Evolutionary conservation across 2,888 invertebrate species (phyloP).

Genomic region (Eledone cirrhosa): DNA sequence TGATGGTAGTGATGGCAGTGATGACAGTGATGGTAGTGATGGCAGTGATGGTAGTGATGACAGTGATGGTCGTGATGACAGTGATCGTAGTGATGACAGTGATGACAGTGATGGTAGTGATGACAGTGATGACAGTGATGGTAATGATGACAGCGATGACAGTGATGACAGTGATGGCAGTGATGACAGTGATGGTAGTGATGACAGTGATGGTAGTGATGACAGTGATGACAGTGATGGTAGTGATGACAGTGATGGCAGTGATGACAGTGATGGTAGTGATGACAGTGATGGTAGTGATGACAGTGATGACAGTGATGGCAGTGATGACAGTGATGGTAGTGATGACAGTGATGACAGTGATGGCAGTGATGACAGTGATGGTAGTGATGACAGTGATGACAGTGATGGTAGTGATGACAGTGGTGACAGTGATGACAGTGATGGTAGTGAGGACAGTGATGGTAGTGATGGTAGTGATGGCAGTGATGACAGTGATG

Average conservation of each 20-base stretch:
- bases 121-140: background rate
- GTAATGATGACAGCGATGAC: slow-evolving; percentile 4
- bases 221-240: background rate
- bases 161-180: slow-evolving; percentile 19
- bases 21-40: slow-evolving; percentile 12
- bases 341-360: slow-evolving; percentile 21
- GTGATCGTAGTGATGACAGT: too few species aligned
- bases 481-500: slow-evolving; percentile 21
- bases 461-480: too few species aligned
- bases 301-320: slow-evolving; percentile 7
- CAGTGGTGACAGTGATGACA: too few species aligned
- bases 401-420: slow-evolving; percentile 9
- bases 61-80: too few species aligned
- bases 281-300: slow-evolving; percentile 21
- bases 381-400: slow-evolving; percentile 13
- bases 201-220: background rate
- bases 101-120: background rate
- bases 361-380: slow-evolving; percentile 18
- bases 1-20: background rate
- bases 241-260: slow-evolving; percentile 10
- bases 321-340: slow-evolving; percentile 3
- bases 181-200: slow-evolving; percentile 1
- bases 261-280: slow-evolving; percentile 19
- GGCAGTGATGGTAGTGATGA: background rate
- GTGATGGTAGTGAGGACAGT: too few species aligned